Base-by-base conservation (phyloP, 1,140 invertebrate species). In the Caenorhabditis inopinata region DNA sequence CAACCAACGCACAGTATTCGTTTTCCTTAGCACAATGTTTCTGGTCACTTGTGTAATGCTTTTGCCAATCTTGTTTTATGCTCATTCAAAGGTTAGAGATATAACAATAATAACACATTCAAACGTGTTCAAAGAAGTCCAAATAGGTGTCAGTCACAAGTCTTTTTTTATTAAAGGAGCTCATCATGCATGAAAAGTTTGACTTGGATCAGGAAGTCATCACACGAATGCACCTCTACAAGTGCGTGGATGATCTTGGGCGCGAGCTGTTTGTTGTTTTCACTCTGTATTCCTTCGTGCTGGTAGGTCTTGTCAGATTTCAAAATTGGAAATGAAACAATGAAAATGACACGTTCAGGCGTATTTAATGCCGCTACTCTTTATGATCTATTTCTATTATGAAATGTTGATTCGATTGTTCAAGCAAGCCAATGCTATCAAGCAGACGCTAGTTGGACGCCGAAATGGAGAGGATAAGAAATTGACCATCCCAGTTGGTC, bases 181-280 rank as follows among this genome's bases (percentile, higher is more conserved):
- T 88, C 38, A 80, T 87, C 21, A 78, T 87, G 29, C 83, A 87
- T 47, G 85, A 88, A 77, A 83, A 85, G 16, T 51, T 87, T 14
- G 77, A 87, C 23, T 83, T 85, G 46, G 83, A 81, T 48, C 84
- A 85, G 32, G 83, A 88, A 74, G 82, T 81, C n/a, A 76, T 87
- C n/a, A 86, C 85, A 2, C 47, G 84, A 48, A 84, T 87, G 45
- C 82, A 86, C 62, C 85, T 87, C 46, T 87, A 80, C 82, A 87
- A 88, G 74, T 87, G 86, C 73, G 81, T 88, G 53, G 86, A 88
- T 62, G 84, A 87, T 82, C 51, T 87, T 74, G 86, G 87, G 16
- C 84, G 62, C 53, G 42, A 38, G 16, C 38, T 58, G 18, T 82
- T 83, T 35, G 78, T 84, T 16, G 47, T 85, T 3, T 86, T 86